phyloP scores from a whole-genome alignment of 2,113 vertebrate species.

The Murina feae region DNA sequence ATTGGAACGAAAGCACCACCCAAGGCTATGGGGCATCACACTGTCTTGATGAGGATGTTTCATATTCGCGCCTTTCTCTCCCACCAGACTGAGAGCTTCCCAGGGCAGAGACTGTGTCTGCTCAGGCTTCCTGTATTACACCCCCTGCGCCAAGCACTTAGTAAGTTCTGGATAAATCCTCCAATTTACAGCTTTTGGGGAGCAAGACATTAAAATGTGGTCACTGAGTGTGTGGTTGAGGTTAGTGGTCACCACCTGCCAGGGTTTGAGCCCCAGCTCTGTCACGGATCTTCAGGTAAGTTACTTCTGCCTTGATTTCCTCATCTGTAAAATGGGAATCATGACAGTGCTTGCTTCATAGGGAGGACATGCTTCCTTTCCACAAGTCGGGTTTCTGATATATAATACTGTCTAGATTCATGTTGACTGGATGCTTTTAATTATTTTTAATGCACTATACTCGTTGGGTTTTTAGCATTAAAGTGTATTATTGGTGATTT shows the following conservation, averaged over 20 bases:
- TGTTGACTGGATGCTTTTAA: neutral
- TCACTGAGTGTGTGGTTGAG: no score
- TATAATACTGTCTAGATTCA: neutral
- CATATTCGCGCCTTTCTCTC: neutral
- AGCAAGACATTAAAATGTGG: neutral
- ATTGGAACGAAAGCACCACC: neutral
- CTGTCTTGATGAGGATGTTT: neutral
- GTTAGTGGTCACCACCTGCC: neutral
- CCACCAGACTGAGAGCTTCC: neutral
- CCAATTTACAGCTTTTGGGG: neutral
- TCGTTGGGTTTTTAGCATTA: neutral
- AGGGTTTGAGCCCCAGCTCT: neutral
- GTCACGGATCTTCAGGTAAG: neutral
- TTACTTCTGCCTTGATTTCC: neutral
- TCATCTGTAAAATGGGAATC: neutral
- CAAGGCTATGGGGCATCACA: accelerated
- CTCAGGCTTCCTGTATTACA: neutral
- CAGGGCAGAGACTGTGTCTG: neutral
- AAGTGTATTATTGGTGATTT: neutral
- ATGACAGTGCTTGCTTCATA: neutral
- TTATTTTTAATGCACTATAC: neutral
- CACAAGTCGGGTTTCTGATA: neutral
- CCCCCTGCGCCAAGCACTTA: neutral
- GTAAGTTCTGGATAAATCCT: neutral
- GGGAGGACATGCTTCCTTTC: neutral